Percentiles rank a stretch among this genome's conserved stretches.
Evolutionary conservation across 1,140 invertebrate genomes (phyloP).

Genomic region (Apis laboriosa): DNA sequence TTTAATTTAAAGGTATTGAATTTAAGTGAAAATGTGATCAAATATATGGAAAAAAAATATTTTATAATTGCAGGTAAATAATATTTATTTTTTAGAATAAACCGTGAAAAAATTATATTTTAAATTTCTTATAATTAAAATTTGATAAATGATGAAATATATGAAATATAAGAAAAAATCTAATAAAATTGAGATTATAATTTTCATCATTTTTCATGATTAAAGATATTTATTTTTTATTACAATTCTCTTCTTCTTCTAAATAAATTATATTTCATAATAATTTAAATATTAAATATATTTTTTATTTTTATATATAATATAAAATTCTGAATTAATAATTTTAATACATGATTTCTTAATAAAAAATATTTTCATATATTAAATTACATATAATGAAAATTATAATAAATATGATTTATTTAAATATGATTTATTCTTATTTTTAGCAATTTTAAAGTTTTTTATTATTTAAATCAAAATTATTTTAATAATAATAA

Average conservation of each 20-base stretch:
- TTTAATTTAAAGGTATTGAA: accelerated
- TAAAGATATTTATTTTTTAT: too few species aligned
- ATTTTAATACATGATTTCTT: background rate
- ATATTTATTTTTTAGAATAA: background rate
- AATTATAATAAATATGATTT: background rate
- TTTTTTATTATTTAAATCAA: background rate
- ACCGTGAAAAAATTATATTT: background rate
- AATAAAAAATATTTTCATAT: background rate
- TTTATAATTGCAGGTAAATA: background rate
- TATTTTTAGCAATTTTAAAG: background rate
- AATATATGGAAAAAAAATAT: background rate
- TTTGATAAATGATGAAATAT: too few species aligned
- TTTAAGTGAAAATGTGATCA: background rate
- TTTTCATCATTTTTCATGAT: too few species aligned
- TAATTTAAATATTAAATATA: too few species aligned
- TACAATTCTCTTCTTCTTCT: too few species aligned
- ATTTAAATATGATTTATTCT: too few species aligned
- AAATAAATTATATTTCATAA: too few species aligned
- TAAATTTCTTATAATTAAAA: background rate
- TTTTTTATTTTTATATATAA: too few species aligned
- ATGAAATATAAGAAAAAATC: background rate
- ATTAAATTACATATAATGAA: background rate
- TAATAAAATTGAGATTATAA: too few species aligned
- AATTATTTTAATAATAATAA: background rate
- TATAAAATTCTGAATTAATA: background rate